Conservation (phyloP, 2,113 vertebrate species). For the Corythoichthys haematopterus region DNA sequence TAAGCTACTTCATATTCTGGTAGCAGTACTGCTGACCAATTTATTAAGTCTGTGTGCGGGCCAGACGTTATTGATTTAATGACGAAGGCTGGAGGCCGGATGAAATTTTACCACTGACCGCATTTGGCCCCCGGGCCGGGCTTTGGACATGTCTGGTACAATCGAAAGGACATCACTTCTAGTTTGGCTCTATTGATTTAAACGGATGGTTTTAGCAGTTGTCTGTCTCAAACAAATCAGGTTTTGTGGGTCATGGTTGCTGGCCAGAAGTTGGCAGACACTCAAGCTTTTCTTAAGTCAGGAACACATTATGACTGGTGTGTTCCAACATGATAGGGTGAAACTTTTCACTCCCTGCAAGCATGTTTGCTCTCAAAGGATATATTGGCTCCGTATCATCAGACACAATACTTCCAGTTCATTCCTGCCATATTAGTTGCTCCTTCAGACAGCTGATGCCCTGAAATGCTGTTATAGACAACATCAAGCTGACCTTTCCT, state of each 20-base stretch:
- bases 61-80: too few relatives aligned
- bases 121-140: too few relatives aligned
- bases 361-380: not conserved
- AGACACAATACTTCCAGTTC: not conserved
- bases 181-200: not conserved
- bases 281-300: not conserved
- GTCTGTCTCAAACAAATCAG: not conserved
- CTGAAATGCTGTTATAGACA: conserved; percentile 19
- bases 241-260: not conserved
- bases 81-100: too few relatives aligned
- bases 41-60: too few relatives aligned
- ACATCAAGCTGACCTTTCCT: not conserved
- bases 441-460: conserved; percentile 20
- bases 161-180: not conserved
- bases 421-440: conserved; percentile 7
- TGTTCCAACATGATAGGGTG: not conserved
- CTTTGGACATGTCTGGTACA: too few relatives aligned
- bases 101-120: too few relatives aligned
- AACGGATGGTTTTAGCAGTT: not conserved
- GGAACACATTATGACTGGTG: not conserved
- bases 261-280: not conserved
- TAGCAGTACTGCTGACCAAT: too few relatives aligned
- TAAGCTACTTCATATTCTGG: too few relatives aligned
- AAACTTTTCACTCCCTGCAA: not conserved
- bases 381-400: not conserved